Evolutionary conservation across 2,113 vertebrate species (phyloP).

Genomic region (Siphamia tubifer): DNA sequence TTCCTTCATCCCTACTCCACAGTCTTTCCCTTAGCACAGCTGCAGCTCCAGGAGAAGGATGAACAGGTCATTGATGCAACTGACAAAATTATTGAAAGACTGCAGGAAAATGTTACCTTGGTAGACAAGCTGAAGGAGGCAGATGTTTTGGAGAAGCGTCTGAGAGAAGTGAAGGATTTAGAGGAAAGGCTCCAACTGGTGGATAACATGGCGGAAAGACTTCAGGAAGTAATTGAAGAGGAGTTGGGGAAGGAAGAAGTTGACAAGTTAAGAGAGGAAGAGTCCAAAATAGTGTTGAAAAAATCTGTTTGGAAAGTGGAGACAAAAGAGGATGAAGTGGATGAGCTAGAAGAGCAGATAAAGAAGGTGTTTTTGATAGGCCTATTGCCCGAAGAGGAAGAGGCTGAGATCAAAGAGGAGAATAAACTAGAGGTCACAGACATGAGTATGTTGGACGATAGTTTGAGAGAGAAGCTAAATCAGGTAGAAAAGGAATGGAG

Average conservation of each 20-base stretch:
- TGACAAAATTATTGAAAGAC: slow-evolving; percentile 30
- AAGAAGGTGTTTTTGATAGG: slow-evolving; percentile 67
- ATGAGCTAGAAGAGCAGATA: slow-evolving; percentile 68
- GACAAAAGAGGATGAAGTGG: slow-evolving; percentile 21
- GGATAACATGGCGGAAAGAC: slow-evolving; percentile 45
- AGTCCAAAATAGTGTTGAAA: slow-evolving; percentile 11
- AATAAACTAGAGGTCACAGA: not conserved
- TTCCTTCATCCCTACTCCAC: not conserved
- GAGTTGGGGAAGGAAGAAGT: slow-evolving; percentile 63
- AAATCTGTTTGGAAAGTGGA: slow-evolving; percentile 7
- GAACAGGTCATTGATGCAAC: not conserved
- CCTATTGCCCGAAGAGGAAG: slow-evolving; percentile 55
- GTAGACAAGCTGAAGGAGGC: slow-evolving; percentile 49
- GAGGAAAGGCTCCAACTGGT: slow-evolving; percentile 62
- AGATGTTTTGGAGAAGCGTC: slow-evolving; percentile 39
- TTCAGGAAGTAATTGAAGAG: slow-evolving; percentile 54
- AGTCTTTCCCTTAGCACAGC: slow-evolving; percentile 22
- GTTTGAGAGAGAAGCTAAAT: slow-evolving; percentile 38
- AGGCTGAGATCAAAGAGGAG: not conserved
- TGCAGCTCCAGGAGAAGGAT: slow-evolving; percentile 27
- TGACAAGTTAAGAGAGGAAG: slow-evolving; percentile 18
- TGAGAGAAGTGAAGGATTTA: slow-evolving; percentile 63
- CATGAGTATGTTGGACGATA: slow-evolving; percentile 8
- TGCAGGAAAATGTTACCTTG: slow-evolving; percentile 22
- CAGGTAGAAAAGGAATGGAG: slow-evolving; percentile 51